These are phyloP conservation scores for Antigone vipio DNA, from an alignment of 2,113 vertebrate genomes.

Conservation along the genomic window DNA sequence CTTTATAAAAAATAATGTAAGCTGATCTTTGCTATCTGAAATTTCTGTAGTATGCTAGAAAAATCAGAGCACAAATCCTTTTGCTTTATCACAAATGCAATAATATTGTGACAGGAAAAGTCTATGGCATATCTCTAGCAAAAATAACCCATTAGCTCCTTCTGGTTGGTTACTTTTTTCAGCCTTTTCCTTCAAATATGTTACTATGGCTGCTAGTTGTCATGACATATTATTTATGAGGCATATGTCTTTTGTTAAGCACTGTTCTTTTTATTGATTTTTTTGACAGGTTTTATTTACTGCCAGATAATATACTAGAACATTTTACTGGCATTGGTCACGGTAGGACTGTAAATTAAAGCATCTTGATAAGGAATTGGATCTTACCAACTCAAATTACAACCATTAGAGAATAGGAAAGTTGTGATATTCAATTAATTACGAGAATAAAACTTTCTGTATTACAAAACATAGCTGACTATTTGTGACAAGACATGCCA, in stretches of 20 bases:
- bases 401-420: not conserved
- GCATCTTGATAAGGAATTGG: not conserved
- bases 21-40: not conserved
- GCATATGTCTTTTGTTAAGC: constrained; percentile 58
- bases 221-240: constrained; percentile 49
- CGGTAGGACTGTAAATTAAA: constrained; percentile 6
- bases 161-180: constrained; percentile 40
- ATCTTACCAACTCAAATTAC: not conserved
- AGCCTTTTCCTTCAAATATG: constrained; percentile 10
- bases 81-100: constrained; percentile 11
- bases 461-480: not conserved
- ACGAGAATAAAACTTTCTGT: not conserved
- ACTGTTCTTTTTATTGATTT: constrained; percentile 33
- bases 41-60: not conserved
- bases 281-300: constrained; percentile 49
- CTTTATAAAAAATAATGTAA: not conserved
- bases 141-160: constrained; percentile 55
- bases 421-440: not conserved
- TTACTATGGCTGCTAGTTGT: constrained; percentile 20
- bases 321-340: constrained; percentile 20
- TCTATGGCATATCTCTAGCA: not conserved
- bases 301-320: constrained; percentile 40
- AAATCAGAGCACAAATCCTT: not conserved
- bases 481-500: not conserved
- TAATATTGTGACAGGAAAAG: constrained; percentile 52